Base-by-base conservation (phyloP, 2,797 vertebrate species). In the Etheostoma nigrum region DNA sequence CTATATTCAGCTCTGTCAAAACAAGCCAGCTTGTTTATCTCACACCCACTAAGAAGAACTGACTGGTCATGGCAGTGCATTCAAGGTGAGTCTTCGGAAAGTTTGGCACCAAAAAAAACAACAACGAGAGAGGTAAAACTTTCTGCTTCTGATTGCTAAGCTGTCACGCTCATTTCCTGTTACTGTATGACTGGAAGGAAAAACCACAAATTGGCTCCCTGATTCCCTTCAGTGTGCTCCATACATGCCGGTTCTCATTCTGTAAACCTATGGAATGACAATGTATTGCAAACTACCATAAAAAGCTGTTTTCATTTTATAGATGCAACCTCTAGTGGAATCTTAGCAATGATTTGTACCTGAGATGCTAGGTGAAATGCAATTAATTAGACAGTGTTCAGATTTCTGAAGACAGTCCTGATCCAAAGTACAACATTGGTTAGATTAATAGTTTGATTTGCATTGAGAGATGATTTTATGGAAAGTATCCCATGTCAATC, bases 1-100 rank as follows among this genome's bases (percentile, higher is more conserved):
- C 87, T 91, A 86, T 93, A 92, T 89, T 91, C 84, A 82, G 87
- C 85, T 76, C 78, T 89, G 90, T 92, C 92, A 93, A 91, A 92
- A 92, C 90, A 91, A 88, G 86, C 81, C 67, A 52, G 82, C 79
- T 93, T 91, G 89, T 91, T 93, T 90, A 91, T 90, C 84, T 87
- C 6, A 0, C 60, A 66, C 55, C 67, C 77, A 80, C 71, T 51
- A 33, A 85, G 82, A 81, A 87, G 77, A 88, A 53, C 18, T 49
- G 47, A 86, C 75, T 72, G 82, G 86, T 81, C 76, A 71, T 65
- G 68, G 82, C 58, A 23, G 88, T 81, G 83, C 82, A 85, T 90
- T 89, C 70, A 79, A 91, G 89, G 89, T 90, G 81, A 91, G 76
- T 63, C 47, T 71, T 8, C 9, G 52, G 51, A 81, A 90, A 88